Evolutionary conservation across 2,797 vertebrate genomes (phyloP).

Genomic region (Spondyliosoma cantharus): DNA sequence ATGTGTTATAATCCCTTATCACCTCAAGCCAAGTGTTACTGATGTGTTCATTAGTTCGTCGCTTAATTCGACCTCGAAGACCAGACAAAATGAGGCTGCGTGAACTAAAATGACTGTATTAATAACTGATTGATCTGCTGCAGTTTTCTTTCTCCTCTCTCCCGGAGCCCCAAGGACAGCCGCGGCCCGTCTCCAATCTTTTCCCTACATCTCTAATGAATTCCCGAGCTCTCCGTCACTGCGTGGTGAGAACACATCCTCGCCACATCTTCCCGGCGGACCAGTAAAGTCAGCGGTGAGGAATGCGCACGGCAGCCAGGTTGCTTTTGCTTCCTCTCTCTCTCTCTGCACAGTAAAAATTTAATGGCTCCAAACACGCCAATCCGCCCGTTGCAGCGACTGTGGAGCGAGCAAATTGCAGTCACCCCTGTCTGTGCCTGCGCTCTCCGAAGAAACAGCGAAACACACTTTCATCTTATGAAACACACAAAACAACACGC

Average conservation of each 20-base stretch:
- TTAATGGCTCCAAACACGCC: constrained; percentile 69
- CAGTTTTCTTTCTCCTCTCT: neutral
- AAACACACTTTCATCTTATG: constrained; percentile 53
- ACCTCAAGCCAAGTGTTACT: constrained; percentile 67
- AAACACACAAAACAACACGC: constrained; percentile 29
- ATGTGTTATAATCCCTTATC: constrained; percentile 73
- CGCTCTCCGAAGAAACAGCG: constrained; percentile 36
- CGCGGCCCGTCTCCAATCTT: constrained; percentile 31
- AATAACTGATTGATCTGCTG: constrained; percentile 60
- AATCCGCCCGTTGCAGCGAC: constrained; percentile 63
- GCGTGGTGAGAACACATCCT: constrained; percentile 52
- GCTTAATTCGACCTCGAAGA: constrained; percentile 61
- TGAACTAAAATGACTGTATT: constrained; percentile 49
- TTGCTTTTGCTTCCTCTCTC: constrained; percentile 47
- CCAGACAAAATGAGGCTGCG: constrained; percentile 50
- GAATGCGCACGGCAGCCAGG: constrained; percentile 53
- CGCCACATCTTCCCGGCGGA: constrained; percentile 50
- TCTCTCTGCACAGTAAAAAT: constrained; percentile 62
- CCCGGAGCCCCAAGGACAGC: constrained; percentile 53
- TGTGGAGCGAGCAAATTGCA: constrained; percentile 62
- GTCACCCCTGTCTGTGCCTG: constrained; percentile 39
- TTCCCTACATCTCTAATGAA: constrained; percentile 60
- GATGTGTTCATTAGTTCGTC: constrained; percentile 72
- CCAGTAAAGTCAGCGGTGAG: constrained; percentile 71
- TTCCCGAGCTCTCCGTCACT: constrained; percentile 63